Evolutionary conservation across 2,797 vertebrate genomes (phyloP), one percentile per base, ranked within the genome.

Genomic region (Lacerta viridis): DNA sequence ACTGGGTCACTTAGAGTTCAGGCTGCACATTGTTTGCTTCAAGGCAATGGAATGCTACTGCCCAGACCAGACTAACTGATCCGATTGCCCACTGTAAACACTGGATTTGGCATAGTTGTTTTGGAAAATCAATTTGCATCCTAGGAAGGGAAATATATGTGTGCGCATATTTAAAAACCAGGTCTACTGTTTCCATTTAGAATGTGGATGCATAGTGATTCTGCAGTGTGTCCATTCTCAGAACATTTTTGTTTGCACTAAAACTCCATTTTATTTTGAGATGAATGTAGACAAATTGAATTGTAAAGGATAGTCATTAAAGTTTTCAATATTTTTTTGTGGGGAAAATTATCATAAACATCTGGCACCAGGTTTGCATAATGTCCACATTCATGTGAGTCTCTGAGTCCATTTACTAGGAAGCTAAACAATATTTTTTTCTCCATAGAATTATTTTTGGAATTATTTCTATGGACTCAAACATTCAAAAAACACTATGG

Each of bases 1-100:
- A 85, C 71, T 43, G 59, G 97, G 96, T 97, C 96, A 95, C 94
- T 69, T 43, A 90, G 95, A 96, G 97, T 97, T 97, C 96, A 96
- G 93, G 39, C 0, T 6, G 86, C 20, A 88, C 92, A 9, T 46
- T 94, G 93, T 94, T 95, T 93, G 94, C 94, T 90, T 93, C 69
- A 91, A 95, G 94, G 95, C 93, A 77, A 94, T 15, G 91, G 84
- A 86, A 90, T 29, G 86, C 93, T 93, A 50, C 61, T 82, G 0
- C 80, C 17, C 0, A 4, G 61, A 91, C 88, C 89, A 50, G 83
- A n/a, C 27, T 0, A 15, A 80, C 90, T 55, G 95, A 93, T 50
- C 6, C 0, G 1, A 89, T 20, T 76, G 88, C 87, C 88, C 94
- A 82, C 90, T 46, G 0, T 88, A 93, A 90, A 80, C 61, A 90